Evolutionary conservation across 1,140 invertebrate species (phyloP).

Genomic region (Drosophila sechellia): DNA sequence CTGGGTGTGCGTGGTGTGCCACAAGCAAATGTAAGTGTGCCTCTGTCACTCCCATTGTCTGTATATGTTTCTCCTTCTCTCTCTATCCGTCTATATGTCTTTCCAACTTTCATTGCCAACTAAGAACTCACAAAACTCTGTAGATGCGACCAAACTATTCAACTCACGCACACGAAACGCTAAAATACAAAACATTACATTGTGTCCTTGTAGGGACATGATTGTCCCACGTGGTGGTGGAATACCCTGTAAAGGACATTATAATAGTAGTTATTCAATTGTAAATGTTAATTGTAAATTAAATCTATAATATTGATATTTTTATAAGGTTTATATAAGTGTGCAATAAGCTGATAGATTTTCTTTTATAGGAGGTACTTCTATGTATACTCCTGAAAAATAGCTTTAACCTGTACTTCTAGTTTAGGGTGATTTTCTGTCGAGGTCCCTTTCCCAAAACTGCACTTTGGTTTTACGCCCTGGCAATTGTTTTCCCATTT

Average conservation of each 20-base stretch:
- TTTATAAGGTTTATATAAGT: neutral
- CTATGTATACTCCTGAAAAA: too few relatives aligned
- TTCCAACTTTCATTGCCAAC: constrained; percentile 12
- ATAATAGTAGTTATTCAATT: neutral
- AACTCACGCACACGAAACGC: constrained; percentile 39
- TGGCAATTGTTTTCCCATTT: constrained; percentile 1
- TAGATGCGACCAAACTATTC: constrained; percentile 20
- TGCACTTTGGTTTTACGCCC: neutral
- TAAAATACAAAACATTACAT: constrained; percentile 18
- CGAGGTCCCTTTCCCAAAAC: neutral
- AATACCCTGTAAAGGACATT: neutral
- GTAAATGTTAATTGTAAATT: too few relatives aligned
- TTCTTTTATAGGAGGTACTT: too few relatives aligned
- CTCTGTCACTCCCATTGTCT: constrained; percentile 29
- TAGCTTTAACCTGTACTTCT: too few relatives aligned
- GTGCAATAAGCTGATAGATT: too few relatives aligned
- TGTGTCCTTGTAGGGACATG: constrained; percentile 11
- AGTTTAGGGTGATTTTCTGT: neutral
- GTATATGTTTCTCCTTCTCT: constrained; percentile 7
- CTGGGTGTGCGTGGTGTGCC: constrained; percentile 91
- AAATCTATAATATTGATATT: too few relatives aligned
- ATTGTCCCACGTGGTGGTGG: neutral
- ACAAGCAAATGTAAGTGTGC: constrained; percentile 90
- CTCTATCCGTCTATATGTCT: constrained; percentile 7
- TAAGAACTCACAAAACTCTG: constrained; percentile 11